phyloP scores from a whole-genome alignment of 2,113 vertebrate genomes.

The Pterocles orientalis region DNA sequence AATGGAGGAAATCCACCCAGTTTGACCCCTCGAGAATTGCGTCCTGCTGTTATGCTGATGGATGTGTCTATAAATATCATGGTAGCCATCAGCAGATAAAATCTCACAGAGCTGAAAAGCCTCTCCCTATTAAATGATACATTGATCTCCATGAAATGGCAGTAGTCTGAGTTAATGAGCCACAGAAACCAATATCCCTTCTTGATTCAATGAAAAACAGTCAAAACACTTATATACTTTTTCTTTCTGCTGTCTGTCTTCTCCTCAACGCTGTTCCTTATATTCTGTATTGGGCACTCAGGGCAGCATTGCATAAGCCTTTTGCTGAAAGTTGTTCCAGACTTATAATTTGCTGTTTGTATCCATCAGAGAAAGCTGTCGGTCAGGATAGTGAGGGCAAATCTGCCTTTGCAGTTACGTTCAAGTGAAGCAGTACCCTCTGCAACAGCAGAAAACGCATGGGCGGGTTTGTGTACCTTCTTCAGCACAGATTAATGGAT shows the following conservation, averaged over 20 bases:
- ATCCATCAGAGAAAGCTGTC: neutral
- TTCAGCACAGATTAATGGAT: neutral
- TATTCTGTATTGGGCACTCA: neutral
- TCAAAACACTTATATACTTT: neutral
- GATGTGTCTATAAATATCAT: slow-evolving; percentile 53
- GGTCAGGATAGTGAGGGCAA: neutral
- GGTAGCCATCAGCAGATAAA: slow-evolving; percentile 37
- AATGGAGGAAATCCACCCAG: slow-evolving; percentile 35
- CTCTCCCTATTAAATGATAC: slow-evolving; percentile 45
- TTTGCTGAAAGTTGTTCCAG: neutral
- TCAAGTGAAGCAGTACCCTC: neutral
- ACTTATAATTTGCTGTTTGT: neutral
- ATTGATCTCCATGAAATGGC: slow-evolving; percentile 29
- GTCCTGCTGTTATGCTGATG: slow-evolving; percentile 24
- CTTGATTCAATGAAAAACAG: neutral
- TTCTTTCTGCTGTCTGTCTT: neutral
- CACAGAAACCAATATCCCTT: neutral
- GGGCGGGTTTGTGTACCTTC: neutral
- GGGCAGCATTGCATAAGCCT: neutral
- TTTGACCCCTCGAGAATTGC: slow-evolving; percentile 32
- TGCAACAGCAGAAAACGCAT: accelerated
- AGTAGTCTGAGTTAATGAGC: neutral
- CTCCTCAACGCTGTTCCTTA: neutral
- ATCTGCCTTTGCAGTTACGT: neutral
- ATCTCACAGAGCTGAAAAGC: neutral